Percentiles rank a stretch among this genome's conserved stretches.
Conservation (phyloP, 2,888 invertebrate species). For the Acrobasis consociella region DNA sequence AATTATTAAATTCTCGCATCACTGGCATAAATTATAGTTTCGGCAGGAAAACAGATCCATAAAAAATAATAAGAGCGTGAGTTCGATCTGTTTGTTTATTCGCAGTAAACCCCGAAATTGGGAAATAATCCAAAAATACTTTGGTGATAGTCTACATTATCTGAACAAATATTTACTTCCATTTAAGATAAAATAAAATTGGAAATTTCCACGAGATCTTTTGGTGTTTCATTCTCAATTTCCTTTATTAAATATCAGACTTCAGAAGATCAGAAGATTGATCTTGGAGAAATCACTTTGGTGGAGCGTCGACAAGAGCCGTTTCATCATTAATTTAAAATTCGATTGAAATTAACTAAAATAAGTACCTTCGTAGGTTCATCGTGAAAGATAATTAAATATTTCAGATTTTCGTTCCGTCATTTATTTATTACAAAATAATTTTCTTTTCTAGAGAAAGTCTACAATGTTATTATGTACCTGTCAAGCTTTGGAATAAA, state of each 20-base stretch:
- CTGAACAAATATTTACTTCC: slow-evolving; percentile 10
- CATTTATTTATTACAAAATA: too few species aligned
- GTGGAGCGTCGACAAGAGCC: not conserved
- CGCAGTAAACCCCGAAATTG: not conserved
- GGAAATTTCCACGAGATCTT: not conserved
- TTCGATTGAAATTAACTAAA: slow-evolving; percentile 1
- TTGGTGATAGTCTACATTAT: slow-evolving; percentile 11
- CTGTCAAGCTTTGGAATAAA: too few species aligned
- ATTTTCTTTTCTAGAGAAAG: too few species aligned
- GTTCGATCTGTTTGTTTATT: not conserved
- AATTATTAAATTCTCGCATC: too few species aligned
- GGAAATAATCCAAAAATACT: not conserved
- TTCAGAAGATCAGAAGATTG: not conserved
- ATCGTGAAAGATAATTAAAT: not conserved
- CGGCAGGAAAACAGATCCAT: not conserved
- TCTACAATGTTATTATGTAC: too few species aligned
- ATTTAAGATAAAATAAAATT: slow-evolving; percentile 14
- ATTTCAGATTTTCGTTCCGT: too few species aligned
- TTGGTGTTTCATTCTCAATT: not conserved
- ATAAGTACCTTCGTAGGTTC: not conserved
- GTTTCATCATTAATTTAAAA: slow-evolving; percentile 4
- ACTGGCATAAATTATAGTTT: not conserved
- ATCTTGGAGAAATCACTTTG: slow-evolving; percentile 2
- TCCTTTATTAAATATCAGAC: not conserved
- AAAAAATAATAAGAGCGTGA: not conserved